Evolutionary conservation across 1,140 invertebrate genomes (phyloP).

Genomic region (Pemphigus obesinymphae): DNA sequence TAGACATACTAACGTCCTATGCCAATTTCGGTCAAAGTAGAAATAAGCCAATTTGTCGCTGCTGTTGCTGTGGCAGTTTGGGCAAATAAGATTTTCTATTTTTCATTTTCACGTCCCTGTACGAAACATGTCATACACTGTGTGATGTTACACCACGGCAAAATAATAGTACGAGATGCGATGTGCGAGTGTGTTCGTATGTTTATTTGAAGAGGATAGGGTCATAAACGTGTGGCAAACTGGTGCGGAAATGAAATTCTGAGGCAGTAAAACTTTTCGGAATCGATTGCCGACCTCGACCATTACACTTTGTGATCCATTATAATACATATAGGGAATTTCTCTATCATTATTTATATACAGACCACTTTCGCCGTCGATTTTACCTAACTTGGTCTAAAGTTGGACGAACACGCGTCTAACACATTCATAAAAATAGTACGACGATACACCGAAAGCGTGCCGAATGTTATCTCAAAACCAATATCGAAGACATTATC

Average conservation of each 20-base stretch:
- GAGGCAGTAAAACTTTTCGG: conserved; percentile 19
- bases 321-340: not conserved
- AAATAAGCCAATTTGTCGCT: not conserved
- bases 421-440: not conserved
- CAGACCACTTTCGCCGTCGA: not conserved
- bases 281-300: not conserved
- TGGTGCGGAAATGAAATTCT: conserved; percentile 17
- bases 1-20: not conserved
- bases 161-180: not conserved
- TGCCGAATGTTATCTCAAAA: not conserved
- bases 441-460: not conserved
- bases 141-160: not conserved
- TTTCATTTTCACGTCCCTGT: not conserved
- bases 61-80: not conserved
- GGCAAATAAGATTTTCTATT: not conserved
- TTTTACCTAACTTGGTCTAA: not conserved
- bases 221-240: conserved; percentile 5
- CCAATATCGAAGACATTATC: not conserved
- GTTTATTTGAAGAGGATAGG: not conserved
- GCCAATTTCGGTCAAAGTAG: not conserved
- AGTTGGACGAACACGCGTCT: not conserved
- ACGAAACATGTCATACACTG: not conserved
- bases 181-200: not conserved
- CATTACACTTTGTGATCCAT: not conserved
- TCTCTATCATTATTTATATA: not conserved